Percentiles rank a stretch among this genome's conserved stretches.
These are phyloP conservation scores for Calliphora vomitoria DNA, from an alignment of 2,888 invertebrate species.

Conservation along the genomic window DNA sequence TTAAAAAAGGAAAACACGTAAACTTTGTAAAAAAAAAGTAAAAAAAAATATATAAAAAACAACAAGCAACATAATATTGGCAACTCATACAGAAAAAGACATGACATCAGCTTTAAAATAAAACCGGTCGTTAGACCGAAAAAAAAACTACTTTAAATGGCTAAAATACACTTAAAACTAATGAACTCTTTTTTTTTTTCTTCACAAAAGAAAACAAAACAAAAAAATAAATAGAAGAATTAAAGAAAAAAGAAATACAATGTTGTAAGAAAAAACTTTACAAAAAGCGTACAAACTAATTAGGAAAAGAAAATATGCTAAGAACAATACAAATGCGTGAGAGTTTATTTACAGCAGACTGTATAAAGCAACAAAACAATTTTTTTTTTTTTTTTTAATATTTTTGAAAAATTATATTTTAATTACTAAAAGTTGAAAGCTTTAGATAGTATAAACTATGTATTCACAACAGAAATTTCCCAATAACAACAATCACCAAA, in stretches of 20 bases:
- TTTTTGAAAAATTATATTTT: conserved; percentile 23
- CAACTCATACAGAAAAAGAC: conserved; percentile 49
- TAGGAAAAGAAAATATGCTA: conserved; percentile 19
- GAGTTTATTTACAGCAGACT: background rate
- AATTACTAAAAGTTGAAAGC: conserved; percentile 33
- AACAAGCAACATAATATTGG: conserved; percentile 46
- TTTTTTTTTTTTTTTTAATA: background rate
- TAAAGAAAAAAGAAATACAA: background rate
- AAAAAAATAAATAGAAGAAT: conserved; percentile 1
- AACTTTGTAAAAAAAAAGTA: conserved; percentile 36
- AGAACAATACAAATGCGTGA: conserved; percentile 27
- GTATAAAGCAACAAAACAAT: background rate
- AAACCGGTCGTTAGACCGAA: conserved; percentile 56
- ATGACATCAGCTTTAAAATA: conserved; percentile 62
- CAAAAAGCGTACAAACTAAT: conserved; percentile 2
- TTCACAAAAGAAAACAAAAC: background rate
- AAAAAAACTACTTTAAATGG: conserved; percentile 44
- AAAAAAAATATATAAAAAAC: conserved; percentile 17
- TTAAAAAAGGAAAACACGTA: conserved; percentile 38
- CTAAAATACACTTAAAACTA: conserved; percentile 41
- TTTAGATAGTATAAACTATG: background rate
- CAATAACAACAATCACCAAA: background rate
- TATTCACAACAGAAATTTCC: background rate
- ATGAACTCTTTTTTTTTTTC: conserved; percentile 42
- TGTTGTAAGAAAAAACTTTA: conserved; percentile 4